Conservation (phyloP, 2,888 invertebrate genomes). For the Leucophora obtusa region DNA sequence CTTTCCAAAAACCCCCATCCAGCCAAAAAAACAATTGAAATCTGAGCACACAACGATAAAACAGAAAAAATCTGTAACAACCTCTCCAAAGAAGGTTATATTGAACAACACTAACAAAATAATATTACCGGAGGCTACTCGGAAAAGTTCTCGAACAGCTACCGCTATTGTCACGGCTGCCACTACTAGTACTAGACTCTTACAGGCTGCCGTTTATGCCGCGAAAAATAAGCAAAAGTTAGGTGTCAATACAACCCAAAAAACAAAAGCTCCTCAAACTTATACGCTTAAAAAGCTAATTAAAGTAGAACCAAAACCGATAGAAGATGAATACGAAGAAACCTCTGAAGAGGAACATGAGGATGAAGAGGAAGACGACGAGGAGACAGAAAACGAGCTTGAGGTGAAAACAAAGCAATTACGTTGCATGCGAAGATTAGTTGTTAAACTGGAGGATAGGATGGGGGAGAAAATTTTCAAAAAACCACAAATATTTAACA, state of each 20-base stretch:
- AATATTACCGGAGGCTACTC: slow-evolving; percentile 70
- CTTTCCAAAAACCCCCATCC: slow-evolving; percentile 79
- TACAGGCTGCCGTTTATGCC: slow-evolving; percentile 70
- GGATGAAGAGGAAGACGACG: neutral
- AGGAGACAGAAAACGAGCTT: slow-evolving; percentile 22
- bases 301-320: slow-evolving; percentile 25
- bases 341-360: slow-evolving; percentile 14
- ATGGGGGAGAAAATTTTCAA: slow-evolving; percentile 73
- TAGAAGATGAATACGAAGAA: slow-evolving; percentile 49
- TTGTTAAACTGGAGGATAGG: slow-evolving; percentile 77
- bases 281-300: slow-evolving; percentile 19
- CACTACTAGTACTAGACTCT: slow-evolving; percentile 73
- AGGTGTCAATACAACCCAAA: neutral
- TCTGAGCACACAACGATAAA: slow-evolving; percentile 27
- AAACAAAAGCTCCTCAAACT: slow-evolving; percentile 16
- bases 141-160: slow-evolving; percentile 74
- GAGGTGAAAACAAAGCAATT: slow-evolving; percentile 23
- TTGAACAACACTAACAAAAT: slow-evolving; percentile 48
- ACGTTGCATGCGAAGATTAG: slow-evolving; percentile 62
- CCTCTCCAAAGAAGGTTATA: neutral
- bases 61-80: slow-evolving; percentile 14
- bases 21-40: slow-evolving; percentile 73
- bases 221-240: slow-evolving; percentile 63
- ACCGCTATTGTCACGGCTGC: slow-evolving; percentile 76
- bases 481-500: slow-evolving; percentile 54